Base-by-base conservation (phyloP, 2,797 vertebrate species). In the Sebastes taczanowskii region DNA sequence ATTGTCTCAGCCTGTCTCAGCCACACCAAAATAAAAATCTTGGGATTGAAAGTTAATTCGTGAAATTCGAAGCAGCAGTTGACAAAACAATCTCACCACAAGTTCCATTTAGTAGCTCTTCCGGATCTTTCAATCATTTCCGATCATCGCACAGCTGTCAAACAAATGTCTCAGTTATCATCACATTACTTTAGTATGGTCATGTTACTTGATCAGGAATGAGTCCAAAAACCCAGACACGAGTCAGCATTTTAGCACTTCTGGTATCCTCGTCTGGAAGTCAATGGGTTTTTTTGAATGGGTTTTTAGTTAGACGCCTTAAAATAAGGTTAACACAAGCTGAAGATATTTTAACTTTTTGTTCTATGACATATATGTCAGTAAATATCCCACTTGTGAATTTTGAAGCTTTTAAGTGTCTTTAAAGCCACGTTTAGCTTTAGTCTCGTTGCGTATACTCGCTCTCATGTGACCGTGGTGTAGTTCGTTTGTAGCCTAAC, bases 1-100 rank as follows among this genome's bases (percentile, higher is more conserved):
- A 74, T 30, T 74, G 46, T 46, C 52, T 74, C 16, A 64, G 56
- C 22, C 10, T 82, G 84, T 82, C 55, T 49, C 46, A 49, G 46
- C 46, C 25, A 35, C 13, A 49, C 63, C 56, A 61, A n/a, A 61
- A 61, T n/a, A 27, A 29, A 27, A 29, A 7, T 16, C 23, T 32
- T 35, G 20, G 7, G n/a, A 63, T 23, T 64, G 11, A 35, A 13
- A 22, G 11, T 34, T 34, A 4, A 16, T n/a, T 61, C 2, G 6
- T 61, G 59, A 61, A 11, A 30, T 61, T 60, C 14, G 18, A 60
- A 60, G 27, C 46, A 0, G 46, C 46, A 49, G 7, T 20, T 49
- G 46, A 49, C 0, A 49, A 49, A 56, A 25, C 22, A 56, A 56
- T 56, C 11, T 23, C 53, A 49, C 46, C 46, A 53, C 52, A 53